Evolutionary conservation across 1,140 invertebrate species (phyloP), one percentile per base, ranked within the genome.

Genomic region (Achatina immaculata): DNA sequence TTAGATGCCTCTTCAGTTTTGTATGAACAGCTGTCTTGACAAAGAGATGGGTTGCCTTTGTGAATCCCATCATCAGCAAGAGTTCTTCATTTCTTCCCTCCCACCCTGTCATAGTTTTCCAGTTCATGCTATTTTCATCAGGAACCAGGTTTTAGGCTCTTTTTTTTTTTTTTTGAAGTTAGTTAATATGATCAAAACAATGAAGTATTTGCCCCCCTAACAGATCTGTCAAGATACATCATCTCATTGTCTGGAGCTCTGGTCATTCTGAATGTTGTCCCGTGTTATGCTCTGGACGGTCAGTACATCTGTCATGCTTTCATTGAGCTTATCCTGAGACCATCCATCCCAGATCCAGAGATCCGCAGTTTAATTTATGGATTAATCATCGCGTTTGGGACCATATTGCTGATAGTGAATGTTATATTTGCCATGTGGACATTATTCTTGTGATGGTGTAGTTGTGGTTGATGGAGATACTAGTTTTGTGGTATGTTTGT

Each of bases 231-330:
- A 77, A 92, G 92, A 86, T 94, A 94, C 86, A 92, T 98, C 68
- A 94, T 96, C 58, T 95, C 97, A 78, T 95, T 99, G 88, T 98
- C 97, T 42, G 94, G 95, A 85, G 97, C 97, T 7, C 92, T 99
- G 84, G 96, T 95, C 24, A 92, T 99, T 82, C 92, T 99, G 34
- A 99, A 99, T 93, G 94, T 97, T 9, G 94, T 99, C 42, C 98
- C 98, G 4, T 98, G 97, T 91, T 96, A 96, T 89, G 95, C 94
- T 83, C 94, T 98, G 83, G 98, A 99, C 93, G 97, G 97, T 3
- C 92, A 97, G 88, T 94, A 95, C 89, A 97, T 98, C 78, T 93
- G 94, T 80, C 92, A 92, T 83, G 92, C 94, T 19, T 87, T 92
- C 51, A 86, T 91, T 28, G 89, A 91, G 79, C 83, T 91, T 0